Evolutionary conservation across 2,888 invertebrate species (phyloP), one percentile per base, ranked within the genome.

Genomic region (Lasiommata megera): DNA sequence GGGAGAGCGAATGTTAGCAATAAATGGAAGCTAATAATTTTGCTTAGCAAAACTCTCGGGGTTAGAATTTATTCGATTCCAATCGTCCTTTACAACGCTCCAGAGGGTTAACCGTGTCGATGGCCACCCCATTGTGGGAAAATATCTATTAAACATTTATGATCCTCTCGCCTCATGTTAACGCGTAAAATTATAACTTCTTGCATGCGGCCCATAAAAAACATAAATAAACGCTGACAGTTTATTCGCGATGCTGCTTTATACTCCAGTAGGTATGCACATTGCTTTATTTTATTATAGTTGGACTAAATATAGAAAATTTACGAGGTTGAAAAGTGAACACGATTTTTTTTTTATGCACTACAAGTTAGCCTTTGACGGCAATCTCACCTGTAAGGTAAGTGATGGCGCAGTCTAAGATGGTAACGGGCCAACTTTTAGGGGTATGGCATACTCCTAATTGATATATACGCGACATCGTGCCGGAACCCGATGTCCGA

Each of bases 61-160:
- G 73, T 70, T 76, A 69, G 72, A 76, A 81, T 84, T 84, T 77
- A 88, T 85, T 77, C 74, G 71, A 76, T 87, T 84, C 74, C 80
- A 82, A 88, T 88, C 87, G 82, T 77, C 78, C 73, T 72, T 85
- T 84, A 86, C 80, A 65, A 71, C 71, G 70, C 88, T 78, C 84
- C 76, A 67, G 86, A 82, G 87, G 84, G 83, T 81, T 84, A 79
- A 73, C 80, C 79, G 86, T 88, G 87, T 77, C 82, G 88, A 88
- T 84, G 74, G 83, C 85, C 81, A 83, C 87, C 86, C 88, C 81
- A 85, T 88, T 88, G 88, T 88, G 88, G 86, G 87, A 89, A 89
- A 82, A 88, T 84, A 76, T 82, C 83, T 84, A 84, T 88, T 87
- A 83, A 89, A 88, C 88, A 89, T 89, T 88, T 89, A 89, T 88